Evolutionary conservation across 2,888 invertebrate genomes (phyloP), one percentile per base, ranked within the genome.

Genomic region (Crossocerus cetratus): DNA sequence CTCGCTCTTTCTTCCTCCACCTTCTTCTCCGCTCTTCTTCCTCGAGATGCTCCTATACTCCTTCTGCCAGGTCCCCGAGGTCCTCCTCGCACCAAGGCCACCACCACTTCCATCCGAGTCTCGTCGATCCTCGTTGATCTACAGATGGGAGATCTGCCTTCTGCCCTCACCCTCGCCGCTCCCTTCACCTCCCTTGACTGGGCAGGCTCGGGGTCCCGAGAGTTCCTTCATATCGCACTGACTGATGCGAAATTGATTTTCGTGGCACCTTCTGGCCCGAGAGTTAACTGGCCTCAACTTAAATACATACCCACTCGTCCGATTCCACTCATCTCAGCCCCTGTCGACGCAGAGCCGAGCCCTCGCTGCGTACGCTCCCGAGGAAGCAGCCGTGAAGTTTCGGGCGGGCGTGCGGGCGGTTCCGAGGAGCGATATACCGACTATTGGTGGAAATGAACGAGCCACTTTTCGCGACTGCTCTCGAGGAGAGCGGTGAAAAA

Each of bases 41-140:
- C 72, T 72, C 72, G 32, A 32, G n/a, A n/a, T n/a, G n/a, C n/a
- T 16, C 42, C 58, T 68, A 44, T 59, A 55, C 71, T 65, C 67
- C 54, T 72, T 66, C 65, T 73, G 70, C 79, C 65, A 66, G 57
- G 71, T 70, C 56, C 59, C 58, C 59, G 44, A 32, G 11, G 44
- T 20, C 49, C 14, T 14, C 18, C 58, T 11, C n/a, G 61, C 54
- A 45, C 59, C 55, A 49, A 16, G 49, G 14, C 3, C 43, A 13
- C 49, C 14, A 49, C 18, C 20, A 59, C 65, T 53, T 55, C 69
- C 77, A 72, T 81, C 81, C 76, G 78, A 70, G 68, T 81, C 72
- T 76, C 76, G 78, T 76, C 75, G 81, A 80, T 80, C 69, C 76
- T 76, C 78, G 81, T 76, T 81, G 80, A 80, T 81, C 74, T 78